Evolutionary conservation across 2,113 vertebrate genomes (phyloP).

Genomic region (Microcebus tavaratra): DNA sequence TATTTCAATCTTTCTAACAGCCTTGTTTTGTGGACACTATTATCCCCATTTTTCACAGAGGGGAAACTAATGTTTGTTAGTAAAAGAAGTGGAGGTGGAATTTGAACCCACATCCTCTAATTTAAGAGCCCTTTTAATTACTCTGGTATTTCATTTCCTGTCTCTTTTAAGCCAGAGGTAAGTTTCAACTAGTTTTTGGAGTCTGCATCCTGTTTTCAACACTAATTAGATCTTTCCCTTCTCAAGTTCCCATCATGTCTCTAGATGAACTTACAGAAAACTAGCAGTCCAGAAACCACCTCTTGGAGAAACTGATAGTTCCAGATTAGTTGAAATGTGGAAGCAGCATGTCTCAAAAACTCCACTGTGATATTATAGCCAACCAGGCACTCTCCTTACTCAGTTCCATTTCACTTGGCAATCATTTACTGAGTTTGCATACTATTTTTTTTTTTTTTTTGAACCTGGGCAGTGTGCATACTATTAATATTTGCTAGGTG

Average conservation of each 20-base stretch:
- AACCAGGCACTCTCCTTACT: background rate
- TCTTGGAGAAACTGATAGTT: constrained; percentile 33
- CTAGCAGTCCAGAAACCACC: background rate
- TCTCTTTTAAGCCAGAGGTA: background rate
- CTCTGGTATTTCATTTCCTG: background rate
- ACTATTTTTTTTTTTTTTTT: background rate
- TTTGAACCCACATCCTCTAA: constrained; percentile 18
- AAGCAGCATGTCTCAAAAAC: constrained; percentile 44
- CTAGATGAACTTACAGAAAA: constrained; percentile 11
- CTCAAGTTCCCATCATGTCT: background rate
- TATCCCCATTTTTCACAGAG: background rate
- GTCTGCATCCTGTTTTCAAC: background rate
- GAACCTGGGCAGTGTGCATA: background rate
- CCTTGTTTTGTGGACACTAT: background rate
- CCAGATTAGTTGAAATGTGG: constrained; percentile 20
- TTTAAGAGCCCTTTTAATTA: constrained; percentile 32
- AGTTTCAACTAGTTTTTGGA: background rate
- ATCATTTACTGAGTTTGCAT: background rate
- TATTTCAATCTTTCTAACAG: constrained; percentile 19
- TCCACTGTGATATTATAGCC: background rate
- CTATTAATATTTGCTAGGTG: background rate
- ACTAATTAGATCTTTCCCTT: constrained; percentile 10
- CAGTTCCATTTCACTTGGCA: background rate
- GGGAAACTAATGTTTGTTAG: background rate
- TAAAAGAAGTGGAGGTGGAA: background rate